These are phyloP conservation scores for Sorex araneus DNA, from an alignment of 2,113 vertebrate species.

Conservation along the genomic window DNA sequence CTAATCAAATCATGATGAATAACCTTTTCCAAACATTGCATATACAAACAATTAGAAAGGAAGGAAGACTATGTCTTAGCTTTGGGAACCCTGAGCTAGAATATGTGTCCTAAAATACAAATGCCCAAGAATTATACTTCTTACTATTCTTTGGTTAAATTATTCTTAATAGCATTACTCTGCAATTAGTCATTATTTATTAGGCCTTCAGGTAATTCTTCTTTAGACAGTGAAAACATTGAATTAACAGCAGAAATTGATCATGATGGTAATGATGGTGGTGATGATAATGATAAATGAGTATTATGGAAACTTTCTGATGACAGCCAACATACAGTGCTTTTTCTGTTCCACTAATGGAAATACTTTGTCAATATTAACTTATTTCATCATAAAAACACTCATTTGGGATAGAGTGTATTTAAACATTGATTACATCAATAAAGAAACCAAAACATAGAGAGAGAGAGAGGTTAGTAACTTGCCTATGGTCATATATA, in stretches of 20 bases:
- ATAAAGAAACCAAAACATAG: neutral
- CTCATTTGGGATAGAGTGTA: neutral
- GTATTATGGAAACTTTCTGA: constrained; percentile 6
- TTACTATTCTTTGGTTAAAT: neutral
- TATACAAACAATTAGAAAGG: neutral
- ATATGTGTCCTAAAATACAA: constrained; percentile 6
- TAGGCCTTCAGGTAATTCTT: constrained; percentile 29
- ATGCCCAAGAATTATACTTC: neutral
- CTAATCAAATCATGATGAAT: constrained; percentile 70
- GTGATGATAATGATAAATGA: too few relatives aligned
- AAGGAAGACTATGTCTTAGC: neutral
- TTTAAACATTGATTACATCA: neutral
- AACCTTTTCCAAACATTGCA: constrained; percentile 63
- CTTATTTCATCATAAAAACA: constrained; percentile 23
- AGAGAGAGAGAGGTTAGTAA: constrained; percentile 1
- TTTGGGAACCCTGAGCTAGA: neutral
- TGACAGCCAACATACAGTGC: neutral
- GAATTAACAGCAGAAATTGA: neutral
- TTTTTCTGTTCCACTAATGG: neutral
- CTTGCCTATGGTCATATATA: constrained; percentile 37
- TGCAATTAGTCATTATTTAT: neutral
- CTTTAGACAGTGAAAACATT: neutral
- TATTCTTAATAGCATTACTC: neutral
- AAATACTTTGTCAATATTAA: neutral
- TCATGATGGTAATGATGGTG: neutral